Evolutionary conservation across 2,113 vertebrate species (phyloP).

Genomic region (Macroglossus sobrinus): DNA sequence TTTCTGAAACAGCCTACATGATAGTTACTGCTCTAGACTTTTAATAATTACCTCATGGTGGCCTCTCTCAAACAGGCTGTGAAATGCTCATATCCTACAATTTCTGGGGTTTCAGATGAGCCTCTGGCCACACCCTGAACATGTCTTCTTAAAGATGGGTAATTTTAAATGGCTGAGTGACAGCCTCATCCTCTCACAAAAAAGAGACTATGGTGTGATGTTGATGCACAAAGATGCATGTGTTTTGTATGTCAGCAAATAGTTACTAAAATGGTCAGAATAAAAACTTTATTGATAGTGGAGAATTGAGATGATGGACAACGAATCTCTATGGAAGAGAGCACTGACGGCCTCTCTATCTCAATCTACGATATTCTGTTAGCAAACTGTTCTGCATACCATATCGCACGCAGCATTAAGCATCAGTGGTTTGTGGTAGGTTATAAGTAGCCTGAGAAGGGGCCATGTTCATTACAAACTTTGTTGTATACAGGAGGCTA

Average conservation of each 20-base stretch:
- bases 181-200: neutral
- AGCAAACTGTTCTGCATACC: neutral
- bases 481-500: neutral
- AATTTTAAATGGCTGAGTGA: neutral
- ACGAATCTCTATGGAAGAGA: neutral
- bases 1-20: neutral
- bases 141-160: neutral
- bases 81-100: neutral
- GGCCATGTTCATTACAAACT: neutral
- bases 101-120: neutral
- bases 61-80: neutral
- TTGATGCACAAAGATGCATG: neutral
- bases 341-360: neutral
- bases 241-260: neutral
- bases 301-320: neutral
- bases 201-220: neutral
- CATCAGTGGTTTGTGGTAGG: neutral
- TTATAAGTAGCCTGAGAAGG: neutral
- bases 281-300: neutral
- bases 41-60: slow-evolving; percentile 23
- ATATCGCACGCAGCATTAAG: neutral
- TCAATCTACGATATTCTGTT: neutral
- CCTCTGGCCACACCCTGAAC: neutral
- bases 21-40: neutral
- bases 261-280: neutral